phyloP scores from a whole-genome alignment of 2,113 vertebrate species.

The Ictalurus furcatus region DNA sequence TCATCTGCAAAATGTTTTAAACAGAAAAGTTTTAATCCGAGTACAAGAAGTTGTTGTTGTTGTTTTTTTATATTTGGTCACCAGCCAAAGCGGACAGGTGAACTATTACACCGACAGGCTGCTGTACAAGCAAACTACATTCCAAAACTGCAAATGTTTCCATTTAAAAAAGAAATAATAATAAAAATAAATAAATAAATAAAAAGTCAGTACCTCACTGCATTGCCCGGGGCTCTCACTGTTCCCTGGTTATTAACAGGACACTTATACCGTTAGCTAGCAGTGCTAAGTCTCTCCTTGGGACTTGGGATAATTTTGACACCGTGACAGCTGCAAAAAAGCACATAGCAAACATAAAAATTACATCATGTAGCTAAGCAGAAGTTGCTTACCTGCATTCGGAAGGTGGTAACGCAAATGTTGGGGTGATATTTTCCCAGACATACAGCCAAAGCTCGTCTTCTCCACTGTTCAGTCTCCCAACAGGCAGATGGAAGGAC shows the following conservation, averaged over 20 bases:
- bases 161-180: not conserved
- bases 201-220: not conserved
- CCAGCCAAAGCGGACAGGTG: not conserved
- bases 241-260: not conserved
- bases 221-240: not conserved
- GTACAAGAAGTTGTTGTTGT: no score
- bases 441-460: constrained; percentile 66
- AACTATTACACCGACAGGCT: not conserved
- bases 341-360: not conserved
- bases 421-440: constrained; percentile 54
- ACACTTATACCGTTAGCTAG: constrained; percentile 17
- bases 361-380: not conserved
- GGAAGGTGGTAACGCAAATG: constrained; percentile 60
- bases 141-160: not conserved
- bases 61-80: not conserved
- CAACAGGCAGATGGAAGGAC: constrained; percentile 70
- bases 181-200: no score
- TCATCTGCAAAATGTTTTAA: not conserved
- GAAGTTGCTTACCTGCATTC: constrained; percentile 74
- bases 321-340: not conserved
- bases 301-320: not conserved
- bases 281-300: constrained; percentile 12
- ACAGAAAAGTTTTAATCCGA: not conserved
- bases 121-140: not conserved
- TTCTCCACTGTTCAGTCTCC: constrained; percentile 58